Evolutionary conservation across 2,888 invertebrate species (phyloP).

Genomic region (Parochlus steinenii): DNA sequence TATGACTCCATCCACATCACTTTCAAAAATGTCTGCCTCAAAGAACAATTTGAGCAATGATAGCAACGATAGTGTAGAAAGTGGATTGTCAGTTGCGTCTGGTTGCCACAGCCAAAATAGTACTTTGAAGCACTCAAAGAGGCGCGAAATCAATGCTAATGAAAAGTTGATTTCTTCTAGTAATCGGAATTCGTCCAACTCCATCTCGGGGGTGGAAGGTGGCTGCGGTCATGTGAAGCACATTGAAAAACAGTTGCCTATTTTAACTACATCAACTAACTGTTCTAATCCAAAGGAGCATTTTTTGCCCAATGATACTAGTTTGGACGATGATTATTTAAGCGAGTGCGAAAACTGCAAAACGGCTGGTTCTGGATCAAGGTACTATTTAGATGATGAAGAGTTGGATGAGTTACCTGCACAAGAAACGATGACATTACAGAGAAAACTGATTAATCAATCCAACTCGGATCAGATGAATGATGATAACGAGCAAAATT

Average conservation of each 20-base stretch:
- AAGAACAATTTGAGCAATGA: slow-evolving; percentile 6
- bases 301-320: slow-evolving; percentile 30
- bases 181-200: not conserved
- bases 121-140: slow-evolving; percentile 9
- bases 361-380: slow-evolving; percentile 47
- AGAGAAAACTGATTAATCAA: slow-evolving; percentile 29
- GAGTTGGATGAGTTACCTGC: slow-evolving; percentile 34
- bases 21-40: slow-evolving; percentile 6
- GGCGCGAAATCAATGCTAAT: slow-evolving; percentile 6
- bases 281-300: slow-evolving; percentile 31
- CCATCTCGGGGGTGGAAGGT: not conserved
- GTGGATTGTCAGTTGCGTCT: not conserved
- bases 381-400: slow-evolving; percentile 42
- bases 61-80: not conserved
- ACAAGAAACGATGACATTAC: slow-evolving; percentile 52
- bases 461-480: slow-evolving; percentile 26
- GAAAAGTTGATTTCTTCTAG: slow-evolving; percentile 12
- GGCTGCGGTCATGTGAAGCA: slow-evolving; percentile 1
- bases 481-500: slow-evolving; percentile 31
- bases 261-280: slow-evolving; percentile 31
- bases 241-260: slow-evolving; percentile 25
- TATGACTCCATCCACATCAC: not conserved
- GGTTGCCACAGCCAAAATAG: slow-evolving; percentile 11
- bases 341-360: slow-evolving; percentile 78
- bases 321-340: slow-evolving; percentile 50